Evolutionary conservation across 2,888 invertebrate species (phyloP), one percentile per base, ranked within the genome.

Genomic region (Mimachlamys varia): DNA sequence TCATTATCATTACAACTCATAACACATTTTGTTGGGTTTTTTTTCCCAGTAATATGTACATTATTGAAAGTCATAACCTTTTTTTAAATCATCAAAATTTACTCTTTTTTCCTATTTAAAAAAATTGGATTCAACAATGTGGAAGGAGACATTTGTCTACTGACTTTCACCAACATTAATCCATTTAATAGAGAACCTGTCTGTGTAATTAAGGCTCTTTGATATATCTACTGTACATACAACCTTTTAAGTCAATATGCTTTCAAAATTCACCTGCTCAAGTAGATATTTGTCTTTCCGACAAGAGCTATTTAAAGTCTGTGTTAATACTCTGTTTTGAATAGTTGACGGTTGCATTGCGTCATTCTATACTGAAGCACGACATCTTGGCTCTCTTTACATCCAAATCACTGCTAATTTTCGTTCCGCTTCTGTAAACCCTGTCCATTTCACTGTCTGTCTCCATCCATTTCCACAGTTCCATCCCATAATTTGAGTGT

Each of bases 401-500:
- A 76, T 27, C 0, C 76, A 76, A 76, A 76, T 76, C 76, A 76
- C 76, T 33, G 76, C 76, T 76, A 76, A 76, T 76, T 76, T 76
- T 76, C 5, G 76, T 76, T 76, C 76, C 33, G 76, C 76, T 76
- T 76, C 76, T 76, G 33, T 76, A 76, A 76, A 27, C 76, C 15
- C 33, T 76, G 76, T 76, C 76, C 76, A 76, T 76, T 76, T 76
- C 76, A 27, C 10, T 76, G 76, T 76, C 76, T 76, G 76, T 76
- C 76, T 76, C 76, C 27, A 76, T 76, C 33, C 27, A 76, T 76
- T 76, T 33, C 76, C 33, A 27, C 0, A 58, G 27, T 76, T 76
- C 76, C 76, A 76, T 76, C 76, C 27, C 76, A 76, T 76, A 76
- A 76, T 76, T 76, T 27, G 33, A 76, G 76, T 33, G 33, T 33